Conservation (phyloP, 2,888 invertebrate genomes). For the Galeruca laticollis region DNA sequence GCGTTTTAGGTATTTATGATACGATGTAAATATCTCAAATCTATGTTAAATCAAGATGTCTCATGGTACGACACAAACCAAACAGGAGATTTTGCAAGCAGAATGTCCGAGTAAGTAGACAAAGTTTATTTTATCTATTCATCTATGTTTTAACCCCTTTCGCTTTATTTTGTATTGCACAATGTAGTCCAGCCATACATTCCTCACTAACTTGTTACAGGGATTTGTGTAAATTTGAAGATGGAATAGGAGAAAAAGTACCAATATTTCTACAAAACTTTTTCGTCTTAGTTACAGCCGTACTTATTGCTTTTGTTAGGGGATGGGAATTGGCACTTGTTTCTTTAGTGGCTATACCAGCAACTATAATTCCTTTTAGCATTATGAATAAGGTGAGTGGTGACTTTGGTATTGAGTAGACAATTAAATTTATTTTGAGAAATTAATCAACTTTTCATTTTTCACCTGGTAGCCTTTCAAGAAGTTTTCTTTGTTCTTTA, state of each 20-base stretch:
- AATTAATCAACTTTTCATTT: too few species aligned
- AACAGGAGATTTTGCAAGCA: constrained; percentile 80
- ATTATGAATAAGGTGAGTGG: constrained; percentile 76
- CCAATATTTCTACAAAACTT: constrained; percentile 74
- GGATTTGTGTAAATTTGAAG: constrained; percentile 81
- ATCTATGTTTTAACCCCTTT: too few species aligned
- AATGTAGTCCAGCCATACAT: too few species aligned
- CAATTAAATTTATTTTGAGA: too few species aligned
- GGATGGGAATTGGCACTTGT: constrained; percentile 88
- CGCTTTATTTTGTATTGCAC: too few species aligned
- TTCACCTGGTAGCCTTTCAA: too few species aligned
- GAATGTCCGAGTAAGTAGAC: constrained; percentile 77
- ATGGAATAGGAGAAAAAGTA: constrained; percentile 87
- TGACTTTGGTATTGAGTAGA: too few species aligned
- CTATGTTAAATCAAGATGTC: constrained; percentile 80
- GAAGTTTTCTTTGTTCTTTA: too few species aligned
- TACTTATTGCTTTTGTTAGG: constrained; percentile 81
- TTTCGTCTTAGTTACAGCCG: constrained; percentile 78
- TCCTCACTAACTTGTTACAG: constrained; percentile 64
- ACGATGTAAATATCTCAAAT: constrained; percentile 75
- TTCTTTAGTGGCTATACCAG: constrained; percentile 81
- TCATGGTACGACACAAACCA: constrained; percentile 79
- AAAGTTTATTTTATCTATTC: neutral
- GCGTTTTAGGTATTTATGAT: constrained; percentile 72
- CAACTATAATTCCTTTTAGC: constrained; percentile 80